phyloP scores from a whole-genome alignment of 2,113 vertebrate genomes.

The Pseudolaguvia tuberculata region DNA sequence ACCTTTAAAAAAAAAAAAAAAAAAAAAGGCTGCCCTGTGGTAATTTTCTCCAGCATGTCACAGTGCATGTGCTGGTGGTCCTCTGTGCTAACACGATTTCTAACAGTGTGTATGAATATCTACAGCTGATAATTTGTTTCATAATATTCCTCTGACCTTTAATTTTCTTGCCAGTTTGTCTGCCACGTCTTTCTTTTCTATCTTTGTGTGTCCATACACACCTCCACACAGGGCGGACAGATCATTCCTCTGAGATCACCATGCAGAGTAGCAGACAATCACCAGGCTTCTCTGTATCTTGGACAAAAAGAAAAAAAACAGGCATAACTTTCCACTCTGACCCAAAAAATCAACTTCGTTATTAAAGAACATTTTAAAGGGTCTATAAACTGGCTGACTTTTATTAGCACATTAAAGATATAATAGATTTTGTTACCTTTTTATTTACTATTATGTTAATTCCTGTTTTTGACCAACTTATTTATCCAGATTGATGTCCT shows the following conservation, averaged over 20 bases:
- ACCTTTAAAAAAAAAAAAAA: background rate
- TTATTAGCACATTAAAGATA: background rate
- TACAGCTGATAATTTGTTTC: background rate
- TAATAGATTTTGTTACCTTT: background rate
- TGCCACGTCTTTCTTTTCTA: background rate
- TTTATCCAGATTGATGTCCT: too few relatives aligned
- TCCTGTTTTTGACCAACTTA: too few relatives aligned
- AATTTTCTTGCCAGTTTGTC: background rate
- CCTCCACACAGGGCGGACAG: background rate
- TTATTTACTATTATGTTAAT: background rate
- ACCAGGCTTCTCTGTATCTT: background rate
- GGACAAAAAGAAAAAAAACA: background rate
- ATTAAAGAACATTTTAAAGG: background rate
- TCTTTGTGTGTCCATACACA: background rate
- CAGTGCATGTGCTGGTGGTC: background rate
- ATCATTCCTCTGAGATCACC: background rate
- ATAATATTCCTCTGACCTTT: background rate
- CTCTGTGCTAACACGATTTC: background rate
- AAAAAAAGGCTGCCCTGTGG: too few relatives aligned
- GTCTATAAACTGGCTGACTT: background rate
- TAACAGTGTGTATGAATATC: background rate
- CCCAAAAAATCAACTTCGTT: background rate
- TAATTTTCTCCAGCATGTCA: background rate
- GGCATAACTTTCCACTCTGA: constrained; percentile 1
- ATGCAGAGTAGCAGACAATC: background rate